phyloP scores from a whole-genome alignment of 2,797 vertebrate species.

The Acestrorhynchus altus region DNA sequence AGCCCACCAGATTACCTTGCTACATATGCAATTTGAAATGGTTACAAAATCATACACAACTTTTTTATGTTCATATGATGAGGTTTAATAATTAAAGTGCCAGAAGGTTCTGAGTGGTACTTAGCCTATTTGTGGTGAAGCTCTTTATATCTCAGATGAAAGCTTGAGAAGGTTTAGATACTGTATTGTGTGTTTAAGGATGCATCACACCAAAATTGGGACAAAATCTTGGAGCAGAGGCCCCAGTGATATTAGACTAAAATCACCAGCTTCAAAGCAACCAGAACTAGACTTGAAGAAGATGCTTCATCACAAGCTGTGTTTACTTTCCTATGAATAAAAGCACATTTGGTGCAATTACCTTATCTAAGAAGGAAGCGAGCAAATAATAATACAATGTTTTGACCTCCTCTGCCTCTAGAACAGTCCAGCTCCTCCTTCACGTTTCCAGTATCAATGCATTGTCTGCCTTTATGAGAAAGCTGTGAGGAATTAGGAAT shows the following conservation, averaged over 20 bases:
- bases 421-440: neutral
- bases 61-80: neutral
- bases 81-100: neutral
- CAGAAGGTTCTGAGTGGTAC: neutral
- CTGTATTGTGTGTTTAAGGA: neutral
- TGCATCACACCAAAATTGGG: neutral
- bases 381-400: constrained; percentile 11
- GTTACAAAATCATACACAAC: neutral
- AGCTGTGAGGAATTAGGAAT: constrained; percentile 28
- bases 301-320: neutral
- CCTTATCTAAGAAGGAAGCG: neutral
- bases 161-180: neutral
- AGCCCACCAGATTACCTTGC: constrained; percentile 12
- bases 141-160: too few species aligned
- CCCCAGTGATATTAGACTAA: neutral
- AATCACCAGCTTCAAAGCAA: constrained; percentile 9
- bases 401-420: constrained; percentile 17
- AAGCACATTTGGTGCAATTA: neutral
- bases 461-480: constrained; percentile 41
- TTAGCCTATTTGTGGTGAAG: too few species aligned
- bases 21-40: constrained; percentile 8
- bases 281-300: neutral
- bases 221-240: neutral
- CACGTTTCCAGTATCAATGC: constrained; percentile 6
- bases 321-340: constrained; percentile 16